Conservation (phyloP, 2,888 invertebrate genomes). For the Apoda limacodes region DNA sequence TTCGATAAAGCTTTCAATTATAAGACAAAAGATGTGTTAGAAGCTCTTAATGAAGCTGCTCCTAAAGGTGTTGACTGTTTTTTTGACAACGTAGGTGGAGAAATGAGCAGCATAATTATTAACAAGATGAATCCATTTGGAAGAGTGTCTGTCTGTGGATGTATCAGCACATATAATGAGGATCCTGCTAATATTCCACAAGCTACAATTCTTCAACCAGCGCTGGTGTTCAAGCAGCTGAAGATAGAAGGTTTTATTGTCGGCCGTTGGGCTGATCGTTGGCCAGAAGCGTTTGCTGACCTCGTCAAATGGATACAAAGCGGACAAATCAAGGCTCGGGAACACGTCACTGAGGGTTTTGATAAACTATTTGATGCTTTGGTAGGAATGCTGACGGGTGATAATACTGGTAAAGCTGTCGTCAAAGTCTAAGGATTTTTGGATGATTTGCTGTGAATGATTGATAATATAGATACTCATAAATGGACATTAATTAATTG, state of each 20-base stretch:
- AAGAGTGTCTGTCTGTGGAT: background rate
- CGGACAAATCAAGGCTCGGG: slow-evolving; percentile 14
- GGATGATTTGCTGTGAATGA: no score
- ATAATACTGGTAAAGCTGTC: background rate
- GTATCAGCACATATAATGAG: background rate
- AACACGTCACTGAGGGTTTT: background rate
- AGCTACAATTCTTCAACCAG: background rate
- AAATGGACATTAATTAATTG: no score
- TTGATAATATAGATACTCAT: no score
- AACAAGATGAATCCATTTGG: slow-evolving; percentile 52
- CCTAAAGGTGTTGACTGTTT: slow-evolving; percentile 72
- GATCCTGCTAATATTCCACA: background rate
- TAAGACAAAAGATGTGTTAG: background rate
- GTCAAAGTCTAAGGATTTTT: background rate
- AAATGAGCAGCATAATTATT: slow-evolving; percentile 60
- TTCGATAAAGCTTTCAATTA: background rate
- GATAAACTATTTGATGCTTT: background rate
- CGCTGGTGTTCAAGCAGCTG: background rate
- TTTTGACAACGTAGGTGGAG: slow-evolving; percentile 77
- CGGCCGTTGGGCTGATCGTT: background rate
- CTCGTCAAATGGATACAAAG: background rate
- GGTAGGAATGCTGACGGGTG: background rate
- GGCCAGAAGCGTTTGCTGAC: background rate
- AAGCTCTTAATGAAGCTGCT: background rate
- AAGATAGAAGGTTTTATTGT: background rate